Evolutionary conservation across 2,888 invertebrate species (phyloP), one percentile per base, ranked within the genome.

Genomic region (Scaptomyza caliginosa): DNA sequence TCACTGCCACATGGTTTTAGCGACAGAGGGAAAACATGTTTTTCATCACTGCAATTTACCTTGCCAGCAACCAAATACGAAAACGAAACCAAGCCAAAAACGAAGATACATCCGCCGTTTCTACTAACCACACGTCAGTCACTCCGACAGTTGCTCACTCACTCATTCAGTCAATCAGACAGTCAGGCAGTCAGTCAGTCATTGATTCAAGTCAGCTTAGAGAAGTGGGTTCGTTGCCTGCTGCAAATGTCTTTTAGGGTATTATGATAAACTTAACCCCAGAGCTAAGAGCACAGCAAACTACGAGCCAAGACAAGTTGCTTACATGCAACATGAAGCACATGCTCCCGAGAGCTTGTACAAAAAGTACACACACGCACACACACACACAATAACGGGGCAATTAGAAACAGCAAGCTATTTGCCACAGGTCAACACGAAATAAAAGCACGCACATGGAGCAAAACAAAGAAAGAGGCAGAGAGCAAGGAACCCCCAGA

Each of bases 331-430:
- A 67, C 80, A 80, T 70, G 62, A 49, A 46, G 67, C 67, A 76
- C 57, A 50, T 63, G 60, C 62, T 51, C 46, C 49, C 36, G 21
- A 19, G 24, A 38, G 26, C 60, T 38, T 49, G 21, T 24, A 26
- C 54, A 49, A 6, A 16, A 11, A 19, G 19, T 32, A 50, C 55
- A 28, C 42, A 58, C 58, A 62, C 38, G 45, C 60, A 66, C 42
- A 30, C n/a, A 24, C 28, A 45, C 60, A 60, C 42, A 59, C 62
- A 68, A 56, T 54, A 62, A 66, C 60, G 58, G 54, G 64, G 74
- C 88, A 86, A 88, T 86, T 78, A 88, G 79, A 75, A 62, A 51
- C 66, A 59, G 62, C 49, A 60, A 66, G 40, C 63, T 60, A 39
- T 65, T 78, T 60, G 52, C 80, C 56, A 56, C 71, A 70, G 42